Base-by-base conservation (phyloP, 2,797 vertebrate species). In the Sciaenops ocellatus region DNA sequence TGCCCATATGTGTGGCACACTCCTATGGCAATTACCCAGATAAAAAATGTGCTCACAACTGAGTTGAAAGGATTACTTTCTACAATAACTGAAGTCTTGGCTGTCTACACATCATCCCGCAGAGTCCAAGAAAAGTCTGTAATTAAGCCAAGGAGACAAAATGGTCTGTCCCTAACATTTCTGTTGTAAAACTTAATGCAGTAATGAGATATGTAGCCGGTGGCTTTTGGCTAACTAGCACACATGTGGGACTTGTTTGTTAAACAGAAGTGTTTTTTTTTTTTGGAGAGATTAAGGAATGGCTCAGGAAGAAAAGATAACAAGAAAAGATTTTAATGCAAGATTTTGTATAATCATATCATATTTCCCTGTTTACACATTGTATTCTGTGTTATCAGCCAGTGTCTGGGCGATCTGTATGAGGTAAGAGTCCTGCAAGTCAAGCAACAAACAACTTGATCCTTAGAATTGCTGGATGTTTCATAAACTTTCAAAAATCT, bases 51-150 rank as follows among this genome's bases (percentile, higher is more conserved):
- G 48, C 65, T 78, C 48, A 69, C 46, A 64, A 65, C 67, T 65
- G 46, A 76, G 75, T 22, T 77, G 54, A 85, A 80, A 70, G 47
- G 22, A 78, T 82, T 83, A 68, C 38, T 76, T 69, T 73, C 42
- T 68, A 34, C n/a, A 75, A 24, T 75, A 67, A 80, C 30, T 79
- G 50, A 71, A 80, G 48, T 62, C 46, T 59, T 84, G 62, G 70
- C 80, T 79, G 72, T 63, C 38, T 17, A 67, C 54, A 70, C 54
- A 68, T 73, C 48, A 30, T 68, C 69, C 41, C 17, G 55, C 44
- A 26, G 60, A 79, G 66, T 54, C 69, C 38, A 62, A 52, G n/a
- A 63, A 71, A 69, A 70, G 50, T 68, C 57, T 1, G 22, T 60
- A 78, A 74, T 56, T 71, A 59, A 74, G 73, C 65, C 70, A 73